phyloP scores from a whole-genome alignment of 2,888 invertebrate species.

The Anagyrus pseudococci region DNA sequence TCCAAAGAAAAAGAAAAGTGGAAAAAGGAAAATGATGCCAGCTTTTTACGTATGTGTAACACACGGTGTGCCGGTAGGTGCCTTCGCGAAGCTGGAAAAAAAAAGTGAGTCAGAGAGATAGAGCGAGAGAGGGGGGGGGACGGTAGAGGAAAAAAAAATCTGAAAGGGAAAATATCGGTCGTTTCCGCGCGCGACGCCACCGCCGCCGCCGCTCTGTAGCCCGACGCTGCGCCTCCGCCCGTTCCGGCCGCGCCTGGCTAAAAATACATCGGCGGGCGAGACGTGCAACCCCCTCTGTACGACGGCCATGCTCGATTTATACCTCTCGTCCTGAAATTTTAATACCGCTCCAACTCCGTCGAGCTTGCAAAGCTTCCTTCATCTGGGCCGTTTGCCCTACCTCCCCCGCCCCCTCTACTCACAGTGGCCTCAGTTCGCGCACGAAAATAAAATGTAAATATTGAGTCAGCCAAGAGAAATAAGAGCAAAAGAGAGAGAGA shows the following conservation, averaged over 20 bases:
- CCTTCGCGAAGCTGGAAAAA: too few relatives aligned
- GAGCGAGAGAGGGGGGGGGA: too few relatives aligned
- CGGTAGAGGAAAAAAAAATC: neutral
- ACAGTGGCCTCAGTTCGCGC: neutral
- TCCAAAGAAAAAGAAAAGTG: neutral
- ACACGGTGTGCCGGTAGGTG: neutral
- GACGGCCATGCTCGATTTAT: neutral
- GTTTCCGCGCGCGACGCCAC: too few relatives aligned
- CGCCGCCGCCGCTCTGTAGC: neutral
- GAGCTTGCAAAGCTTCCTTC: too few relatives aligned
- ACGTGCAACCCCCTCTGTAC: too few relatives aligned
- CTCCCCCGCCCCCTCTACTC: neutral
- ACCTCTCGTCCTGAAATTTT: neutral
- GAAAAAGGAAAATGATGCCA: too few relatives aligned
- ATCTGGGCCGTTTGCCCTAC: too few relatives aligned
- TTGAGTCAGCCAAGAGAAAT: slow-evolving; percentile 10
- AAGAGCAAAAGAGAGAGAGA: slow-evolving; percentile 1
- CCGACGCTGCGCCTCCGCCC: neutral
- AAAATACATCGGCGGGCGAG: slow-evolving; percentile 10
- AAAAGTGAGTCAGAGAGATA: too few relatives aligned
- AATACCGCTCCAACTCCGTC: too few relatives aligned
- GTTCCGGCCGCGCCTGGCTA: neutral
- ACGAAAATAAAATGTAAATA: slow-evolving; percentile 25
- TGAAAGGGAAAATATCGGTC: too few relatives aligned
- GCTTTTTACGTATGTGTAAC: too few relatives aligned